Evolutionary conservation across 2,888 invertebrate species (phyloP).

Genomic region (Melinaea menophilus): DNA sequence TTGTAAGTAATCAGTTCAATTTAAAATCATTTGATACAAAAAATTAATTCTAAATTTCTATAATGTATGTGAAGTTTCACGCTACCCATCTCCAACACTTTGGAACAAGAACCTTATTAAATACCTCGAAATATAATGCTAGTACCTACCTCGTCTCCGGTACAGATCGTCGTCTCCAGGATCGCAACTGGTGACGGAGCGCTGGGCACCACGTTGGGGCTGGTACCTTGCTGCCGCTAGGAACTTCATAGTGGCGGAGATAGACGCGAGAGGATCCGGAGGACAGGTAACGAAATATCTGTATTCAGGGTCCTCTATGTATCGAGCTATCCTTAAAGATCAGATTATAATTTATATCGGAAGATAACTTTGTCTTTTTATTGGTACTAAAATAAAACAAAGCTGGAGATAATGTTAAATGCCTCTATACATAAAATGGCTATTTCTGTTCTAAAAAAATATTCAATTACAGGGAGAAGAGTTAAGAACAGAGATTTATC

Average conservation of each 20-base stretch:
- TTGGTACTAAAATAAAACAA: too few relatives aligned
- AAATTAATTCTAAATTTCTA: too few relatives aligned
- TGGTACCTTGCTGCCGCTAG: conserved; percentile 90
- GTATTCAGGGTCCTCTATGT: too few relatives aligned
- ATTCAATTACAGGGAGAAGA: conserved; percentile 82
- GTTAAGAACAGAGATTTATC: conserved; percentile 84
- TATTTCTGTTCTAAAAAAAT: neutral
- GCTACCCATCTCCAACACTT: too few relatives aligned
- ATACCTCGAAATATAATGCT: neutral
- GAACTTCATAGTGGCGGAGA: conserved; percentile 91
- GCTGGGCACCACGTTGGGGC: conserved; percentile 88
- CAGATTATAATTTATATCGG: too few relatives aligned
- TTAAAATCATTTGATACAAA: too few relatives aligned
- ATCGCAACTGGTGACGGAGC: conserved; percentile 89
- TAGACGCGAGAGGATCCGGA: conserved; percentile 93
- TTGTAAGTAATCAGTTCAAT: conserved; percentile 80
- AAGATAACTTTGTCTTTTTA: too few relatives aligned
- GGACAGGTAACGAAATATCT: conserved; percentile 63
- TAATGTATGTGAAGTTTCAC: neutral
- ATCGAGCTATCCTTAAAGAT: too few relatives aligned
- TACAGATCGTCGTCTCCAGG: conserved; percentile 80
- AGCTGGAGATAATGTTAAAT: too few relatives aligned
- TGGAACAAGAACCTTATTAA: neutral
- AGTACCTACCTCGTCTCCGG: neutral
- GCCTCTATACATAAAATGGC: too few relatives aligned